Conservation (phyloP, 1,140 invertebrate genomes). For the Halesus radiatus region DNA sequence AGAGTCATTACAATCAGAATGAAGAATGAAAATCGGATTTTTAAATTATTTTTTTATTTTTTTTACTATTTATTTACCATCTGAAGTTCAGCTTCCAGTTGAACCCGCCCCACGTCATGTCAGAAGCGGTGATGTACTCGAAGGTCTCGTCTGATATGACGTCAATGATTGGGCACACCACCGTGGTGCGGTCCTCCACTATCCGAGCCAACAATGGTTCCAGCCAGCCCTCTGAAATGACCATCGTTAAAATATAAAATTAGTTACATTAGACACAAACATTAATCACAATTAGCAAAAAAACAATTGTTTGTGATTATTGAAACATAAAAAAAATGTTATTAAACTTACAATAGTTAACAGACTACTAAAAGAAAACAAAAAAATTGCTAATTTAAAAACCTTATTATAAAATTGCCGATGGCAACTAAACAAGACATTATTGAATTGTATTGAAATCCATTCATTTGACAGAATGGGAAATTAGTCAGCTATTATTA, state of each 20-base stretch:
- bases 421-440: no score
- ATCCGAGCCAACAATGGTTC: constrained; percentile 92
- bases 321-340: neutral
- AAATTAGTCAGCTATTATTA: constrained; percentile 29
- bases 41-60: no score
- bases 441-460: no score
- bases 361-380: no score
- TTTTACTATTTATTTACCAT: constrained; percentile 74
- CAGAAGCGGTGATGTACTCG: constrained; percentile 94
- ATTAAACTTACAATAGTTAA: no score
- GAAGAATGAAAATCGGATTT: no score
- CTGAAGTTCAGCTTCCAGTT: constrained; percentile 99
- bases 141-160: constrained; percentile 98
- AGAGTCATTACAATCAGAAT: no score
- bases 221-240: constrained; percentile 86
- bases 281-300: neutral
- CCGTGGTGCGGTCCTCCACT: constrained; percentile 90
- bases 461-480: neutral
- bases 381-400: no score
- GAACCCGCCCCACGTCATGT: constrained; percentile 97
- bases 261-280: no score
- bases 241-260: neutral
- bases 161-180: constrained; percentile 98
- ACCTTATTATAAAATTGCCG: no score
- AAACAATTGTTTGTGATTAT: neutral